A percentile compares a stretch with the other conserved stretches of the same genome.
These are phyloP conservation scores for Mastigias papua DNA, from an alignment of 30 jellyfish, hydroid and myxozoan species.

Conservation along the genomic window DNA sequence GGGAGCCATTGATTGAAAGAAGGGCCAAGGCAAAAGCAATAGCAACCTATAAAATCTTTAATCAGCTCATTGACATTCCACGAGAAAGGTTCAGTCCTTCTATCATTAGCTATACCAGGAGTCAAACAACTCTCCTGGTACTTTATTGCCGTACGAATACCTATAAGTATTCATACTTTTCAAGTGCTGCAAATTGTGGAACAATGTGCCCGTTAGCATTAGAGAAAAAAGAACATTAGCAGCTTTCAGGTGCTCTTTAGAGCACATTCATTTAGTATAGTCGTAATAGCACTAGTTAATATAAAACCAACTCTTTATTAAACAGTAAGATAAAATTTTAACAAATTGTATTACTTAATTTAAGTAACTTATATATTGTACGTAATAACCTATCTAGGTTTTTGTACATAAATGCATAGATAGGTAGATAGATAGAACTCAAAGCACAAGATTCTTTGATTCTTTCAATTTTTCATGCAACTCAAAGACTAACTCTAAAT, in stretches of 20 bases:
- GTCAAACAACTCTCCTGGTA: conserved; percentile 39
- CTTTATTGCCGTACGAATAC: conserved; percentile 36
- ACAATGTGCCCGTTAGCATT: conserved; percentile 45
- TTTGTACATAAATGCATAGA: conserved; percentile 14
- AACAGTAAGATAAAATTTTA: conserved; percentile 1
- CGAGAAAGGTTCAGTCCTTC: conserved; percentile 15
- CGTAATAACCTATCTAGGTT: conserved; percentile 66
- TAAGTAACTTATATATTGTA: conserved; percentile 32
- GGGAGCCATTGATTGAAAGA: conserved; percentile 26
- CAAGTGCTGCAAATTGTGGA: conserved; percentile 65
- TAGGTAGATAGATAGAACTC: conserved; percentile 21
- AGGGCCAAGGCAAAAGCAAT: conserved; percentile 15
- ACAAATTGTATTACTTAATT: conserved; percentile 5
- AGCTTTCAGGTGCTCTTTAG: conserved; percentile 52
- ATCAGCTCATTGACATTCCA: conserved; percentile 20
- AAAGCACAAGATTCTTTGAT: too few species aligned
- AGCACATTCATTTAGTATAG: conserved; percentile 44
- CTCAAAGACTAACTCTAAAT: too few species aligned
- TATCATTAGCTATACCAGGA: conserved; percentile 31
- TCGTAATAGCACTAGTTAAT: neutral
- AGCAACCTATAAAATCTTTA: conserved; percentile 10
- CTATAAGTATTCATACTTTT: conserved; percentile 45
- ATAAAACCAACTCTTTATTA: neutral
- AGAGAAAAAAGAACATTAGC: conserved; percentile 36
- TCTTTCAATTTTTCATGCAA: too few species aligned